phyloP scores from a whole-genome alignment of 30 jellyfish, hydroid and myxozoan species.

The Haliclystus octoradiatus region DNA sequence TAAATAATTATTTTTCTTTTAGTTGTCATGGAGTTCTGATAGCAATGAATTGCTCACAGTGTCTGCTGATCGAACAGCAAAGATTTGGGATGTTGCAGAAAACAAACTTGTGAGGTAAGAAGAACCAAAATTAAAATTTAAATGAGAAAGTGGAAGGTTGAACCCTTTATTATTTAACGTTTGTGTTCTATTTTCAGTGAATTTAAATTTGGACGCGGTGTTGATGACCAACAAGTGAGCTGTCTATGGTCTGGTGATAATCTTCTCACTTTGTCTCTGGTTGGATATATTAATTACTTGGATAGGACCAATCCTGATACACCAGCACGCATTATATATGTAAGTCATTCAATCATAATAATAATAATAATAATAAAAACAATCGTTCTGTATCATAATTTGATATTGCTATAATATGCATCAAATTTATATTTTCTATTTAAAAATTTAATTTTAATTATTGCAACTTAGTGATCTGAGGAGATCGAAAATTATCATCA shows the following conservation, averaged over 20 bases:
- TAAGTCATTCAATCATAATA: no score
- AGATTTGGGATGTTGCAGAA: constrained; percentile 77
- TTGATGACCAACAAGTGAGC: constrained; percentile 91
- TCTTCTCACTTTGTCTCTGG: constrained; percentile 47
- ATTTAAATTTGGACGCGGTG: constrained; percentile 62
- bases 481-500: no score
- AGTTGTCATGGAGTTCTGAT: constrained; percentile 95
- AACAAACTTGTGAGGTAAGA: constrained; percentile 57
- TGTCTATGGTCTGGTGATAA: constrained; percentile 88
- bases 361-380: no score
- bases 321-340: constrained; percentile 70
- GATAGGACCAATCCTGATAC: constrained; percentile 61
- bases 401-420: no score
- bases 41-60: constrained; percentile 62
- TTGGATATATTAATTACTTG: constrained; percentile 65
- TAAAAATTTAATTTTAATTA: no score
- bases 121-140: no score
- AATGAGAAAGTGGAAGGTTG: no score
- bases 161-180: no score
- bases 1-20: not conserved
- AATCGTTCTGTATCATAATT: no score
- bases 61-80: constrained; percentile 96
- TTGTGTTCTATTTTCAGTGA: constrained; percentile 48
- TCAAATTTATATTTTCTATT: no score
- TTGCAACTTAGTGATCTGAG: no score